Evolutionary conservation across 2,888 invertebrate genomes (phyloP).

Genomic region (Anthoptus insignis): DNA sequence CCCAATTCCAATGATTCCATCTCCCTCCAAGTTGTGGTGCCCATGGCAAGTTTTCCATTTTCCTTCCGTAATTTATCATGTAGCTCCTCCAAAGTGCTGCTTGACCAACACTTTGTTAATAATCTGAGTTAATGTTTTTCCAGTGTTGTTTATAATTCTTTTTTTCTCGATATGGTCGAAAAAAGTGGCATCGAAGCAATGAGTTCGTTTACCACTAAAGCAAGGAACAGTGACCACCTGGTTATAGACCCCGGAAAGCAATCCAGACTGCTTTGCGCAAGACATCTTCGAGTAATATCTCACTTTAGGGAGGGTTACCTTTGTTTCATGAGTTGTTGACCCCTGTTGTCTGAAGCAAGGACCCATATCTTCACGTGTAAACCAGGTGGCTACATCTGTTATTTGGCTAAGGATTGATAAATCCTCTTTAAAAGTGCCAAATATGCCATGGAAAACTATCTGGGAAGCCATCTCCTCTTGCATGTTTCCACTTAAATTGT

Average conservation of each 20-base stretch:
- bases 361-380: neutral
- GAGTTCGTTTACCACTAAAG: constrained; percentile 16
- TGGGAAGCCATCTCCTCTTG: neutral
- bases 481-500: neutral
- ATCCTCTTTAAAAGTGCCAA: neutral
- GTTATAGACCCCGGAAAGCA: constrained; percentile 44
- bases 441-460: neutral
- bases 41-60: neutral
- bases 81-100: constrained; percentile 10
- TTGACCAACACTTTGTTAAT: constrained; percentile 1
- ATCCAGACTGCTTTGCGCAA: constrained; percentile 29
- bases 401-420: neutral
- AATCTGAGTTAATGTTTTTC: neutral
- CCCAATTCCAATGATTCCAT: no score
- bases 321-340: neutral
- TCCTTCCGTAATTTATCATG: neutral
- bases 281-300: constrained; percentile 46
- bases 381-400: neutral
- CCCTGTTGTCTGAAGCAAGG: neutral
- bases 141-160: neutral
- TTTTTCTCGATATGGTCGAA: constrained; percentile 11
- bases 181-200: constrained; percentile 29
- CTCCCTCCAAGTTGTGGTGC: no score
- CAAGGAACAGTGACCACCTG: constrained; percentile 29
- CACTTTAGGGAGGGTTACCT: constrained; percentile 23